Percentiles rank a stretch among this genome's conserved stretches.
Evolutionary conservation across 2,888 invertebrate genomes (phyloP).

Genomic region (Apotomis betuletana): DNA sequence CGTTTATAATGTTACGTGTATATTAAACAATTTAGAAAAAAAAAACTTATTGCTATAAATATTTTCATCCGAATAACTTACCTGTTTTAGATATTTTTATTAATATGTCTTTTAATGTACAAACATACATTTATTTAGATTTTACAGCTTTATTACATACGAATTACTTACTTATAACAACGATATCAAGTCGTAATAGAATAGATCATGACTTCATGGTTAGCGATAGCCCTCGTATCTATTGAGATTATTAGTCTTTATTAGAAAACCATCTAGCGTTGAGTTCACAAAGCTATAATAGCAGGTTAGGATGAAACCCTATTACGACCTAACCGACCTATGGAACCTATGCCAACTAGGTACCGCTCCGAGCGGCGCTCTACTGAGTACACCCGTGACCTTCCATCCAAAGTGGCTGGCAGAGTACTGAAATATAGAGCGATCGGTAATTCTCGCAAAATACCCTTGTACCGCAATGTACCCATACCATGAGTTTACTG

Average conservation of each 20-base stretch:
- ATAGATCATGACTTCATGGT: background rate
- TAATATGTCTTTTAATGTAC: too few species aligned
- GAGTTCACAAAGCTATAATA: background rate
- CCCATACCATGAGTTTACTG: too few species aligned
- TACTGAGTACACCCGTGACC: constrained; percentile 31
- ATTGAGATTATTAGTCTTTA: background rate
- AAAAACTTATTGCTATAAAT: too few species aligned
- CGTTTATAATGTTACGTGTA: too few species aligned
- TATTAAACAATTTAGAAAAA: too few species aligned
- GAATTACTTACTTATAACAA: too few species aligned
- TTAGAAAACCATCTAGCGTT: background rate
- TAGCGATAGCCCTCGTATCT: background rate
- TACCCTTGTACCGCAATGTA: too few species aligned
- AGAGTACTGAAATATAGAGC: constrained; percentile 18
- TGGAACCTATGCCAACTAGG: constrained; percentile 1
- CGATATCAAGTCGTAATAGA: too few species aligned
- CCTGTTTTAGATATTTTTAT: too few species aligned
- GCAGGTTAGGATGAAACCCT: background rate
- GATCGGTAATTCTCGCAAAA: background rate
- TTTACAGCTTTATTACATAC: too few species aligned
- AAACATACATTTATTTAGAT: too few species aligned
- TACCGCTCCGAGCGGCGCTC: background rate
- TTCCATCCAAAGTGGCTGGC: constrained; percentile 11
- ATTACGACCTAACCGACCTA: constrained; percentile 7
- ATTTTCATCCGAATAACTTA: too few species aligned